Evolutionary conservation across 2,113 vertebrate genomes (phyloP).

Genomic region (Xerus inauris): DNA sequence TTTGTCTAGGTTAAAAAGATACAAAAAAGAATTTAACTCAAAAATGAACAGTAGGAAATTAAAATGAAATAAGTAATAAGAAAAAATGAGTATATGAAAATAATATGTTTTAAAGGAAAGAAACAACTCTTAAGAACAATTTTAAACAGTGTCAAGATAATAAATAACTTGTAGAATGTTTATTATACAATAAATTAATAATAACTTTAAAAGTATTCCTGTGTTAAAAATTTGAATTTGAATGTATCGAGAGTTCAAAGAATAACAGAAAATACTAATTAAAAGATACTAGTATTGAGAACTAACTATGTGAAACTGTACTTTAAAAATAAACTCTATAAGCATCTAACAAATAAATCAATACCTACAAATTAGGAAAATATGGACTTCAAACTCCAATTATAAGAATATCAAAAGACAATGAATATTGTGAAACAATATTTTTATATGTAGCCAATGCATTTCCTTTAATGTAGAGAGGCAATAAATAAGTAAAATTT

Average conservation of each 20-base stretch:
- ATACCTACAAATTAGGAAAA: background rate
- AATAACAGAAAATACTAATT: background rate
- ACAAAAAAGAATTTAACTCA: background rate
- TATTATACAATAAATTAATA: background rate
- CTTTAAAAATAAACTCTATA: background rate
- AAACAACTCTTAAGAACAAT: background rate
- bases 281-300: background rate
- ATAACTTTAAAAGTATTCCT: background rate
- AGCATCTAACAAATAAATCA: background rate
- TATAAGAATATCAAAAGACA: background rate
- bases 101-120: background rate
- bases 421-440: background rate
- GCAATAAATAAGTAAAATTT: background rate
- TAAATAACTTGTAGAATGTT: conserved; percentile 21
- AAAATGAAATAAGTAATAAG: background rate
- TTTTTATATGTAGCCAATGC: background rate
- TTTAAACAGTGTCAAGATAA: background rate
- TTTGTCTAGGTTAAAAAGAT: background rate
- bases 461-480: background rate
- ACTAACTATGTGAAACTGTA: background rate
- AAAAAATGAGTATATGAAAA: background rate
- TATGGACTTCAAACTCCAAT: background rate
- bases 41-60: background rate
- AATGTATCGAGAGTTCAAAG: background rate
- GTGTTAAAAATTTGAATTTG: background rate